Evolutionary conservation across 2,888 invertebrate genomes (phyloP).

Genomic region (Scelioninae gen. 1): DNA sequence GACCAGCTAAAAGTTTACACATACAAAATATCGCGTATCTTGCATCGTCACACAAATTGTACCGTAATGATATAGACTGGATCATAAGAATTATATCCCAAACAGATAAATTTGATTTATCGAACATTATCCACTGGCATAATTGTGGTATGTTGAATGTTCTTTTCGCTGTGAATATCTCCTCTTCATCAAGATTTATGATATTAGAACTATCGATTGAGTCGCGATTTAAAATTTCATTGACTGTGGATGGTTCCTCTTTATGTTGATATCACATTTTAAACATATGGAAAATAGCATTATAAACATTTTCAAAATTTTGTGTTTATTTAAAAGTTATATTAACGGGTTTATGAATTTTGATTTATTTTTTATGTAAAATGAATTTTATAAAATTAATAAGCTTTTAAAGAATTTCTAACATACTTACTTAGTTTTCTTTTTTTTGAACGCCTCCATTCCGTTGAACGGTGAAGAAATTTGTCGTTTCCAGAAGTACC

Average conservation of each 20-base stretch:
- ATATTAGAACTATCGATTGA: neutral
- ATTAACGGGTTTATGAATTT: neutral
- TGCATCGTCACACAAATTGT: neutral
- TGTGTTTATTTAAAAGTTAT: too few species aligned
- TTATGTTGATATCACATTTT: too few species aligned
- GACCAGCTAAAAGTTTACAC: too few species aligned
- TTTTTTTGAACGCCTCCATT: neutral
- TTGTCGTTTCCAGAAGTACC: neutral
- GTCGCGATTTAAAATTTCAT: neutral
- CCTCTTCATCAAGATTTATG: neutral
- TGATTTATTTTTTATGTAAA: neutral
- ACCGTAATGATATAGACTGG: neutral
- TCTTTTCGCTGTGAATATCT: neutral
- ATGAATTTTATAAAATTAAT: neutral
- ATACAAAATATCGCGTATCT: too few species aligned
- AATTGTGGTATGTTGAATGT: neutral
- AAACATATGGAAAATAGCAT: too few species aligned
- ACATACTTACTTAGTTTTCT: neutral
- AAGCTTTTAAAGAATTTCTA: neutral
- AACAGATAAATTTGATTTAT: constrained; percentile 8
- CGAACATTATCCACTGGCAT: constrained; percentile 15
- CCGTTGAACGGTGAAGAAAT: neutral
- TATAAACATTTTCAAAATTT: too few species aligned
- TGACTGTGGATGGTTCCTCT: neutral
- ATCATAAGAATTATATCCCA: constrained; percentile 7